Evolutionary conservation across 1,140 invertebrate genomes (phyloP), one percentile per base, ranked within the genome.

Genomic region (Condylostylus longicornis): DNA sequence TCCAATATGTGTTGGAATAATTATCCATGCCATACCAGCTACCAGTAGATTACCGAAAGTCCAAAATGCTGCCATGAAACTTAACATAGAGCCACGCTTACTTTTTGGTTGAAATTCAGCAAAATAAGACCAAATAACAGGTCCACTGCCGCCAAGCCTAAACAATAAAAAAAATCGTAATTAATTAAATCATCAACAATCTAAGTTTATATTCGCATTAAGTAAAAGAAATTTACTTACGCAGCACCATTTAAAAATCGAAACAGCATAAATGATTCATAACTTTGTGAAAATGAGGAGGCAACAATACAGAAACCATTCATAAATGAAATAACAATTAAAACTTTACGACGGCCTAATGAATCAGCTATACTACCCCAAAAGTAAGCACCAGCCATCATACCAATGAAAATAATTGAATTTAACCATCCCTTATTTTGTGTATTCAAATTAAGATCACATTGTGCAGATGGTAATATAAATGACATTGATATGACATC

Each of bases 401-500:
- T 91, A 25, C 88, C 87, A 48, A 82, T 79, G 61, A 82, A 82
- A 46, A 82, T 82, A 63, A 82, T 88, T 41, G 68, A 80, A 60
- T 82, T 84, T 40, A 85, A 75, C 81, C 81, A 86, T 65, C 88
- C 80, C 60, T 89, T 93, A 33, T 82, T 80, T 35, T 76, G 67
- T 13, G 86, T 87, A 47, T 77, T 79, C 51, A 94, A 72, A 29
- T 86, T 65, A 49, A 95, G 69, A 63, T 94, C 88, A 70, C 87
- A 90, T 65, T 89, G 77, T 35, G 88, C 87, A 44, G 85, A 84
- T 23, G 89, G 88, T 31, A 95, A 63, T 52, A 94, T 82, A 70
- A 93, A 93, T 36, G 87, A 86, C 77, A 89, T 85, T 33, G 87
- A 88, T 50, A 90, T 86, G 61, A 94, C 80, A 65, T 93, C 88